Conservation (phyloP, 2,113 vertebrate genomes). For the Ibidorhyncha struthersii region DNA sequence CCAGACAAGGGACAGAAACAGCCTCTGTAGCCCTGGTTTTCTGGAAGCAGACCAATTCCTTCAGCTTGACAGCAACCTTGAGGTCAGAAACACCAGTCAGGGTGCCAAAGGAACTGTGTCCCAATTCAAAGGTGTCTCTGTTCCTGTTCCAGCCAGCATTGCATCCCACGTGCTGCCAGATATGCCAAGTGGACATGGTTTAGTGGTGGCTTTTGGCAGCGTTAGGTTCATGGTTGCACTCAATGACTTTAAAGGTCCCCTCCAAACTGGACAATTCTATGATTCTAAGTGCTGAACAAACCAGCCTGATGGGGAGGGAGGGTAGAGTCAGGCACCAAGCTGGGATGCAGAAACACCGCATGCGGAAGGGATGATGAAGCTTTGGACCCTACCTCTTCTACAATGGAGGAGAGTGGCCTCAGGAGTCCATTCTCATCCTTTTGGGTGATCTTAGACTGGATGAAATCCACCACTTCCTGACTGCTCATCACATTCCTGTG, state of each 20-base stretch:
- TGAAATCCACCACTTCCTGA: conserved; percentile 97
- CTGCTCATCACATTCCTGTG: conserved; percentile 98
- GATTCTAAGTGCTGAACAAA: not conserved
- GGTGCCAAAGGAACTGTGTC: not conserved
- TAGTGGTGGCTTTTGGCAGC: too few relatives aligned
- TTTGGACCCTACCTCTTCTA: conserved; percentile 86
- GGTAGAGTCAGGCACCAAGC: not conserved
- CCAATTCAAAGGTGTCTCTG: not conserved
- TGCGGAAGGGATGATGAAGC: not conserved
- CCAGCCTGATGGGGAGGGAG: not conserved
- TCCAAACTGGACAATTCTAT: too few relatives aligned
- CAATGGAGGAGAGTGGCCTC: conserved; percentile 86
- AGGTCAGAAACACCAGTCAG: not conserved
- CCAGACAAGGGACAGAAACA: not conserved
- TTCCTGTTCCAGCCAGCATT: not conserved
- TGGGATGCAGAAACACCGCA: accelerated
- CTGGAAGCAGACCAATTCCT: not conserved
- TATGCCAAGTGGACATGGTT: too few relatives aligned
- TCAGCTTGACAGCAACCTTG: not conserved
- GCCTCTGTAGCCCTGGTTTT: not conserved
- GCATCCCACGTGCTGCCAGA: not conserved
- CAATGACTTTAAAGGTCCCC: too few relatives aligned
- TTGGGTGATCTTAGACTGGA: conserved; percentile 89
- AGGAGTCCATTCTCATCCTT: conserved; percentile 81
- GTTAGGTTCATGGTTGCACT: too few relatives aligned